phyloP scores from a whole-genome alignment of 2,888 invertebrate species.

The Tenthredo notha region DNA sequence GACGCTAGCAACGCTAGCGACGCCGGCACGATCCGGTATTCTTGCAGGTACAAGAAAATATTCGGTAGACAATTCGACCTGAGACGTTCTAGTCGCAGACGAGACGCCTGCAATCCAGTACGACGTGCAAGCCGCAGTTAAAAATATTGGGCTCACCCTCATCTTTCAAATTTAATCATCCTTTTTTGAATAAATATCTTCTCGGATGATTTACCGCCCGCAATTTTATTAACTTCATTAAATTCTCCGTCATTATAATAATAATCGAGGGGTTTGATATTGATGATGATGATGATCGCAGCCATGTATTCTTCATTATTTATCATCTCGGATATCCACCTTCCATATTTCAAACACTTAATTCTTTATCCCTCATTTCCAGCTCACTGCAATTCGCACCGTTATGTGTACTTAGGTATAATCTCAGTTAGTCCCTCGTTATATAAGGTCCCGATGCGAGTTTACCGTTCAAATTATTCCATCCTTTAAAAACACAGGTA shows the following conservation, averaged over 20 bases:
- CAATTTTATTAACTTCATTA: background rate
- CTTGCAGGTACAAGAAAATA: conserved; percentile 87
- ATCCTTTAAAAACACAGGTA: background rate
- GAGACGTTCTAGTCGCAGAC: conserved; percentile 66
- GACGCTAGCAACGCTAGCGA: conserved; percentile 71
- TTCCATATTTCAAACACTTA: background rate
- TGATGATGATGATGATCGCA: background rate
- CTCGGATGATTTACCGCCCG: background rate
- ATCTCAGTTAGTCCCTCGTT: conserved; percentile 1
- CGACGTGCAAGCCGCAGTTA: conserved; percentile 77
- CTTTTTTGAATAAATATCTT: background rate
- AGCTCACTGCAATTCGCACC: background rate
- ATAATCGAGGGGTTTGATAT: background rate
- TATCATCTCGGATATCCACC: background rate
- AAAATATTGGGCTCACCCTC: conserved; percentile 74
- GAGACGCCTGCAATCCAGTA: conserved; percentile 76
- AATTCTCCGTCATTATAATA: background rate
- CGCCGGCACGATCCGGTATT: conserved; percentile 70
- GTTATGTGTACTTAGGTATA: conserved; percentile 1
- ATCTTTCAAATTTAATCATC: conserved; percentile 60
- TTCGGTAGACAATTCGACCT: conserved; percentile 89
- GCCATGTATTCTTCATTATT: conserved; percentile 17
- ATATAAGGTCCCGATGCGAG: background rate
- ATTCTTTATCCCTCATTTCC: background rate
- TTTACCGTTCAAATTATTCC: conserved; percentile 11